Percentiles rank a stretch among this genome's conserved stretches.
phyloP scores from a whole-genome alignment of 2,113 vertebrate species.

The Notothenia coriiceps region DNA sequence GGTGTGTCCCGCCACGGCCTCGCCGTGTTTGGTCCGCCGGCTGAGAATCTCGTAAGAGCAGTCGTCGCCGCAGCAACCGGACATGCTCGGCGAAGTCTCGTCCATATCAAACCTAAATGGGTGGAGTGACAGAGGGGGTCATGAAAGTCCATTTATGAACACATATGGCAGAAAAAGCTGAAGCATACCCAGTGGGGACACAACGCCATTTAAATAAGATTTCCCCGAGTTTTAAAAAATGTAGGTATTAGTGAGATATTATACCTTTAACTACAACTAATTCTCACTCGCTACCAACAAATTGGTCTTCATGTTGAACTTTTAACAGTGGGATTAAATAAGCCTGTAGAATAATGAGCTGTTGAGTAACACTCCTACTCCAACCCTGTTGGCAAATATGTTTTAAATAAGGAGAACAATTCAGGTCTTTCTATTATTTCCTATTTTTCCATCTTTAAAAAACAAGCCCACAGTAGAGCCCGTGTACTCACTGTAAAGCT shows the following conservation, averaged over 20 bases:
- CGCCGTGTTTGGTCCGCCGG: constrained; percentile 92
- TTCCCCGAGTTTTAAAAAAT: too few species aligned
- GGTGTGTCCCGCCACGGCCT: constrained; percentile 86
- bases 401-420: too few species aligned
- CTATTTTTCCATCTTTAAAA: background rate
- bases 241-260: too few species aligned
- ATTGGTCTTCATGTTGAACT: background rate
- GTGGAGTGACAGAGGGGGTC: background rate
- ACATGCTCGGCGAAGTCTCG: constrained; percentile 92
- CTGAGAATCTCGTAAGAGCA: constrained; percentile 95
- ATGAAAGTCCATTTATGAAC: too few species aligned
- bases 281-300: background rate
- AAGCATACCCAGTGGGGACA: too few species aligned
- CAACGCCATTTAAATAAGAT: too few species aligned
- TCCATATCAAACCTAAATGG: constrained; percentile 90
- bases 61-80: constrained; percentile 93
- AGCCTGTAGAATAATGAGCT: background rate
- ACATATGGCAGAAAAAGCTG: too few species aligned
- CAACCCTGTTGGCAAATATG: too few species aligned
- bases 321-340: background rate
- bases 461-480: background rate
- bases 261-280: too few species aligned
- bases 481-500: constrained; percentile 91
- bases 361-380: too few species aligned
- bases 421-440: too few species aligned